Base-by-base conservation (phyloP, 2,888 invertebrate species). In the Spicauda simplicius region DNA sequence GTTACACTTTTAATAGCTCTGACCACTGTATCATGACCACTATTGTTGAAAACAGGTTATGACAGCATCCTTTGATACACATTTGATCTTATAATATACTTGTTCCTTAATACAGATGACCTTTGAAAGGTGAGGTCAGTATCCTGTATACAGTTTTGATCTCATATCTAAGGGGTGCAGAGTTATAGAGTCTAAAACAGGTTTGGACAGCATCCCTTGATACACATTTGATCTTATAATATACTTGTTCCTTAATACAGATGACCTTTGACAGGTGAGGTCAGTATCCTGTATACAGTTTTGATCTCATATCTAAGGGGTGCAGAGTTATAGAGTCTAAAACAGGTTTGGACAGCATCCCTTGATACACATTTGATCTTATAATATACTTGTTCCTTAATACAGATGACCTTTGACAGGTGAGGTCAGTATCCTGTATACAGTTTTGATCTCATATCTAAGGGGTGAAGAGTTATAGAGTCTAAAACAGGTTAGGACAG, bases 1-100 rank as follows among this genome's bases (percentile, higher is more conserved):
- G 82, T 66, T 85, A 81, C 82, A 80, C 71, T 78, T 84, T 79
- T 72, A 73, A 81, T 82, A 83, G 83, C 80, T 72, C 72, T 72
- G 50, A 25, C 54, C 61, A 57, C 16, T n/a, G 41, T 14, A 30
- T 50, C 69, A 70, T 74, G 14, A 25, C 25, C 25, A 70, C 72
- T 69, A 73, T 53, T 53, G 64, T 64, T 19, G 33, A 58, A 41
- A 69, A 72, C 71, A 53, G 70, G 70, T 73, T 70, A 53, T 4
- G 59, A 14, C 48, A 80, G 76, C 74, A 74, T 81, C 81, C 79
- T 77, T 6, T 72, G 68, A 80, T 85, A 80, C 76, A 85, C 73
- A 80, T 87, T 83, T 81, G 82, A 83, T 84, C 85, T 86, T 81
- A 70, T 69, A 58, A 50, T 69, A 41, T 45, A 41, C 59, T 60